These are phyloP conservation scores for Tetramorium parvispinum DNA, from an alignment of 1,140 invertebrate species.

Conservation along the genomic window DNA sequence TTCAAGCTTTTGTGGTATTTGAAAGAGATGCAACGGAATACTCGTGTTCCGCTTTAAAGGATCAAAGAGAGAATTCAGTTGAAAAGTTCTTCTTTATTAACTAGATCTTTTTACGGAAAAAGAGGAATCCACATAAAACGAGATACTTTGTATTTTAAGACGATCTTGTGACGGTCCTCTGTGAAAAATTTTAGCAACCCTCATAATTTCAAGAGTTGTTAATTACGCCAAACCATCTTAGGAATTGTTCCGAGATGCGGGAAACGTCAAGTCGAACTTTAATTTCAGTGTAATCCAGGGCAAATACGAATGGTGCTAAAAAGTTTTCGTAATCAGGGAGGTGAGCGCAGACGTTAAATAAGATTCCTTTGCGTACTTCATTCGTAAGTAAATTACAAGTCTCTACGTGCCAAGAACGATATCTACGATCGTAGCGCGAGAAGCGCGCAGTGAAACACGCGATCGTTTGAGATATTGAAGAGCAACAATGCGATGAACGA, in stretches of 20 bases:
- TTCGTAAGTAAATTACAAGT: conserved; percentile 8
- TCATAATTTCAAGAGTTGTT: neutral
- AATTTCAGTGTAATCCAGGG: conserved; percentile 22
- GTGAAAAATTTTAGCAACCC: conserved; percentile 2
- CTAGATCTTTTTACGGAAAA: neutral
- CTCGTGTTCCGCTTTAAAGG: neutral
- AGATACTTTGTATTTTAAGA: neutral
- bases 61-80: neutral
- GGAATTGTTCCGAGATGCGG: conserved; percentile 27
- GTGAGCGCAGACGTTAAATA: neutral
- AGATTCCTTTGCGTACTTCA: conserved; percentile 7
- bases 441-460: neutral
- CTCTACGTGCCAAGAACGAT: neutral
- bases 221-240: conserved; percentile 29
- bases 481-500: neutral
- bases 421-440: neutral
- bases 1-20: neutral
- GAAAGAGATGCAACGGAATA: neutral
- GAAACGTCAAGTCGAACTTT: conserved; percentile 4
- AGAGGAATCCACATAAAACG: neutral
- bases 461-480: neutral
- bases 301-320: conserved; percentile 27
- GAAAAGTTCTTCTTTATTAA: conserved; percentile 12
- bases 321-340: conserved; percentile 15
- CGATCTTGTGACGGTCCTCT: neutral